Evolutionary conservation across 2,888 invertebrate species (phyloP).

Genomic region (Glaucopsyche alexis): DNA sequence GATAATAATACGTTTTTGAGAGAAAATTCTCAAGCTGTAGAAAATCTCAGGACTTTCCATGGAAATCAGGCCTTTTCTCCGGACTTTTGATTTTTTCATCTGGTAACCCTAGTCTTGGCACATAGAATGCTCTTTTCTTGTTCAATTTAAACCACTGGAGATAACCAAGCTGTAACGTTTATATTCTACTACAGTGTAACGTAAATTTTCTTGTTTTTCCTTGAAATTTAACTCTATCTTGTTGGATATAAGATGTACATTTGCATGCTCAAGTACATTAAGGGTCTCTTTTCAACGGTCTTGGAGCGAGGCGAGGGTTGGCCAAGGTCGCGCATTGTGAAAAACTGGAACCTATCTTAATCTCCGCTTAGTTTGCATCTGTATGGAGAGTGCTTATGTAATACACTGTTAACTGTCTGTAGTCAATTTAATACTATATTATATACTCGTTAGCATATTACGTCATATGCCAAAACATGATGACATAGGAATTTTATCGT

Average conservation of each 20-base stretch:
- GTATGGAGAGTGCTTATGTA: slow-evolving; percentile 23
- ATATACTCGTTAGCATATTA: slow-evolving; percentile 17
- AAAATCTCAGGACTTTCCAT: too few relatives aligned
- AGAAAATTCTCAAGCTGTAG: too few relatives aligned
- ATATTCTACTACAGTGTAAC: background rate
- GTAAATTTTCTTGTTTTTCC: background rate
- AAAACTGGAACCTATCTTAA: slow-evolving; percentile 49
- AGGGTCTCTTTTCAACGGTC: slow-evolving; percentile 27
- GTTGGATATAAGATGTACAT: background rate
- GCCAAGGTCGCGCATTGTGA: slow-evolving; percentile 71
- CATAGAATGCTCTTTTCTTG: background rate
- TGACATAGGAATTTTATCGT: slow-evolving; percentile 26
- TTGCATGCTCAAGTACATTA: slow-evolving; percentile 21
- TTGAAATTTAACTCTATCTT: background rate
- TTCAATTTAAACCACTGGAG: background rate
- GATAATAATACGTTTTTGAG: too few relatives aligned
- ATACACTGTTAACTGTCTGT: slow-evolving; percentile 11
- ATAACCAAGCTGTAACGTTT: background rate
- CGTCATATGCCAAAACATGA: slow-evolving; percentile 4
- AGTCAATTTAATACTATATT: background rate
- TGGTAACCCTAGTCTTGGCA: too few relatives aligned
- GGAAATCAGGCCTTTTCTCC: too few relatives aligned
- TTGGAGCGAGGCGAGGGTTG: slow-evolving; percentile 55
- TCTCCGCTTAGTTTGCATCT: slow-evolving; percentile 31
- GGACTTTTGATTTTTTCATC: too few relatives aligned